A percentile compares a stretch with the other conserved stretches of the same genome.
These are phyloP conservation scores for Burhinus bistriatus DNA, from an alignment of 2,113 vertebrate genomes.

Conservation along the genomic window DNA sequence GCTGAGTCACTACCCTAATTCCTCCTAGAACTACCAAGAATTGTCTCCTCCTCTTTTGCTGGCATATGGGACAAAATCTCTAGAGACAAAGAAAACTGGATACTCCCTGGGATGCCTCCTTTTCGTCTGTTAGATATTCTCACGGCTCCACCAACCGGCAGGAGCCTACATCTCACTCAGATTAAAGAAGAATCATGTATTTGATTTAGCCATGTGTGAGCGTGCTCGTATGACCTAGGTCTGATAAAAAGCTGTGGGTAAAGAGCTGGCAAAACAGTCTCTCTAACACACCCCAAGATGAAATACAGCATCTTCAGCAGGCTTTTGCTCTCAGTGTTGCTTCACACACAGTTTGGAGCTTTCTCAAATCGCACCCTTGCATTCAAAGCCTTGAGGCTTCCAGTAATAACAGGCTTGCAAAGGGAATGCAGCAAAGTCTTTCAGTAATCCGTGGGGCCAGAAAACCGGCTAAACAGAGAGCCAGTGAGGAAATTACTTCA, in stretches of 20 bases:
- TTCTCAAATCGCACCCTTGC: background rate
- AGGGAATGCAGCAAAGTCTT: background rate
- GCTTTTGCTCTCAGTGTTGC: background rate
- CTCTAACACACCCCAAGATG: background rate
- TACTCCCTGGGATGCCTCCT: background rate
- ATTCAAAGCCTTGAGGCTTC: background rate
- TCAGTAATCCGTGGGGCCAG: background rate
- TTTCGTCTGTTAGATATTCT: background rate
- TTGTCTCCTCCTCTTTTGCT: background rate
- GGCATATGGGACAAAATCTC: background rate
- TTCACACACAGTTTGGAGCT: background rate
- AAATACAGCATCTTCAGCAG: background rate
- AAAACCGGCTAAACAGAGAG: background rate
- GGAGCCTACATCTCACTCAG: background rate
- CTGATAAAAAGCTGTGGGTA: background rate
- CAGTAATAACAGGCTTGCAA: background rate
- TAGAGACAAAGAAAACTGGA: background rate
- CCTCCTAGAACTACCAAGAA: background rate
- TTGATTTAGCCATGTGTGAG: background rate
- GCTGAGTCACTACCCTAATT: background rate
- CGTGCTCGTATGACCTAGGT: rapidly evolving
- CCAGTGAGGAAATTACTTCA: background rate
- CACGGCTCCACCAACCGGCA: background rate
- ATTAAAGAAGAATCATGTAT: background rate
- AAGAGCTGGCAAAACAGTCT: background rate